Evolutionary conservation across 2,888 invertebrate species (phyloP), one percentile per base, ranked within the genome.

Genomic region (Phorcus lineatus): DNA sequence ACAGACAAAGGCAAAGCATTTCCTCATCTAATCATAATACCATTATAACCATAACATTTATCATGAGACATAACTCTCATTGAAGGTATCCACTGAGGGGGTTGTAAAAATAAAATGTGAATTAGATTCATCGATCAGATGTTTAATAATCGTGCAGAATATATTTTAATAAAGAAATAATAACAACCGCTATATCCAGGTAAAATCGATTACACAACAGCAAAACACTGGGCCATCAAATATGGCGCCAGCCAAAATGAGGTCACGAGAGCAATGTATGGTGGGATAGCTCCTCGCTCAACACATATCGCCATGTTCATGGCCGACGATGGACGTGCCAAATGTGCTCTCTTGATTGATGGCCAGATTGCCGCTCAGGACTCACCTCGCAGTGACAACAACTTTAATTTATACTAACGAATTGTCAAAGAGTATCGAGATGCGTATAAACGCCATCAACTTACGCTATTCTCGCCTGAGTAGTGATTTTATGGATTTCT

Each of bases 181-280:
- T 11, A 47, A 47, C 47, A 47, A 47, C 47, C 47, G 47, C 47
- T 47, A 47, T 47, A 11, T 47, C 47, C 47, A 47, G 47, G 11
- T 1, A 6, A 47, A 47, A 47, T 47, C 47, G 47, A 47, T 47
- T 47, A 47, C 47, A 47, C 47, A 47, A 47, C 47, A 11, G 9
- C 47, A 13, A 47, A 47, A 47, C 36, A 31, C 40, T 17, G 36
- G 13, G 31, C 70, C 70, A 70, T 70, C 70, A 70, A 70, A 70
- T 70, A 70, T 70, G 70, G 70, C 70, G 70, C 70, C 70, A 70
- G 70, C 36, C 19, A 19, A 36, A 70, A 70, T 70, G 70, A 70
- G 70, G 70, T 70, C 70, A 70, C 40, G n/a, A 36, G 31, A 36
- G 70, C 70, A 70, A 40, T 70, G 70, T 70, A 70, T 70, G 70